Base-by-base conservation (phyloP, 2,888 invertebrate species). In the Synergus itoensis region DNA sequence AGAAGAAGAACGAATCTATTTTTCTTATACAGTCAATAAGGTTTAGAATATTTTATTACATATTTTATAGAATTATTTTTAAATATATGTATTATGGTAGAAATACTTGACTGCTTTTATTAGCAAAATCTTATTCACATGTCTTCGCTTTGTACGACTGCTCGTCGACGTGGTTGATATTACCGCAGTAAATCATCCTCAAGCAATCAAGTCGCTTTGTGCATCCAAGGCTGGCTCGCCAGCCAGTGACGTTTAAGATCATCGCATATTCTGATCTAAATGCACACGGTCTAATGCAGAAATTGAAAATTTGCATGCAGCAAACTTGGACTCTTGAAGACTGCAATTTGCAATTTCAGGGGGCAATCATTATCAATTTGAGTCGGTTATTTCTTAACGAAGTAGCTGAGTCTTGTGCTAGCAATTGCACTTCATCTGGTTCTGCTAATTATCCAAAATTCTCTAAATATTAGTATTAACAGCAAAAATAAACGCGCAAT, bases 151-250 rank as follows among this genome's bases (percentile, higher is more conserved):
- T 2, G 40, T 28, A 36, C 63, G 40, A 36, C 36, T 64, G 36
- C 40, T 36, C n/a, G 64, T 40, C 36, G 40, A 40, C 64, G 9
- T 64, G 36, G 64, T 40, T 64, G 43, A 43, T 43, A 65, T 18
- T 65, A 18, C n/a, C 65, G 65, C 65, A 65, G 41, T 65, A 65
- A 65, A 65, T 65, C 65, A 65, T 65, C 43, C 18, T 65, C 65
- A 65, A 65, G 65, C 65, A 65, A 65, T 65, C 65, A 65, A 43
- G 65, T 18, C 21, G 41, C 65, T 65, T 65, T 65, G 65, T 65
- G 43, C 65, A 65, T 43, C 43, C n/a, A 18, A 18, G 40, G 41
- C 65, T 41, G 18, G 1, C 65, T 65, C 43, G 14, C 18, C 28
- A 63, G 28, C 63, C 28, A 63, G 63, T 18, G 12, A 63, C 28